A percentile compares a stretch with the other conserved stretches of the same genome.
phyloP scores from a whole-genome alignment of 2,888 invertebrate species.

The Ligdia adustata region DNA sequence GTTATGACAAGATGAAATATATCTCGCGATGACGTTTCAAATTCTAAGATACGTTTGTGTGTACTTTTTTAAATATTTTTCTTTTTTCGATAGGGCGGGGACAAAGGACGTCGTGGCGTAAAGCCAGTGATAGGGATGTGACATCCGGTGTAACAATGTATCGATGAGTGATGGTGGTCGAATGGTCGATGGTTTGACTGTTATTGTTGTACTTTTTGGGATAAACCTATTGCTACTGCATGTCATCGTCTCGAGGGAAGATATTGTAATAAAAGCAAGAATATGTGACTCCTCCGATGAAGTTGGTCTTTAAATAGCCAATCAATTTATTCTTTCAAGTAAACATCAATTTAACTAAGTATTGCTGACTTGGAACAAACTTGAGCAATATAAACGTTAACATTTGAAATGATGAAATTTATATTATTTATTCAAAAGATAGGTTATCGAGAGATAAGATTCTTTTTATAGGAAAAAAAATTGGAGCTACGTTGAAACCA shows the following conservation, averaged over 20 bases:
- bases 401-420: no score
- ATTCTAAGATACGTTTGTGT: constrained; percentile 60
- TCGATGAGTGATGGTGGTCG: constrained; percentile 67
- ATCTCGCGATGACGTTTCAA: constrained; percentile 78
- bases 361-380: no score
- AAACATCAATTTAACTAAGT: no score
- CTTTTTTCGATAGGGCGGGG: constrained; percentile 46
- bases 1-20: constrained; percentile 84
- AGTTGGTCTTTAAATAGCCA: no score
- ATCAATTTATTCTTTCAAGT: no score
- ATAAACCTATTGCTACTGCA: constrained; percentile 50
- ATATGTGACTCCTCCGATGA: no score
- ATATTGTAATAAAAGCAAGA: no score
- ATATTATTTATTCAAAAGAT: no score
- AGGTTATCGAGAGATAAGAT: no score
- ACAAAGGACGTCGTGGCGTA: constrained; percentile 45
- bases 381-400: no score
- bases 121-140: constrained; percentile 62
- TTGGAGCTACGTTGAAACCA: constrained; percentile 45
- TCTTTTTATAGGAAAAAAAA: no score
- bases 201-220: constrained; percentile 48
- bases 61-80: constrained; percentile 56
- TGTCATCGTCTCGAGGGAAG: no score
- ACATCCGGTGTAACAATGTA: constrained; percentile 70
- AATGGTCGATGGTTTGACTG: constrained; percentile 49